phyloP scores from a whole-genome alignment of 1,140 invertebrate species.

The Conus ventricosus region DNA sequence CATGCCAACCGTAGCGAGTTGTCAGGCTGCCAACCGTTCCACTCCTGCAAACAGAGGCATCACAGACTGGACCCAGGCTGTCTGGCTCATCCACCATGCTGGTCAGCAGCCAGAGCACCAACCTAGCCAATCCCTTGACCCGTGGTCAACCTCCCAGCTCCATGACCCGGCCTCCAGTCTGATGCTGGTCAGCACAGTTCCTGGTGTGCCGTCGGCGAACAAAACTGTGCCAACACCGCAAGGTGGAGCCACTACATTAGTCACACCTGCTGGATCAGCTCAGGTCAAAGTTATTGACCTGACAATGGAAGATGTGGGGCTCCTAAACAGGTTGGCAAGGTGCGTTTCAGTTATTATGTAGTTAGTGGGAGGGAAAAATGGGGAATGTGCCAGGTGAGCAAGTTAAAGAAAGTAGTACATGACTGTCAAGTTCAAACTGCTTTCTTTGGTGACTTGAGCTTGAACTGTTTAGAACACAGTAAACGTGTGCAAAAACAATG shows the following conservation, averaged over 20 bases:
- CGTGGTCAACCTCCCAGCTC: not conserved
- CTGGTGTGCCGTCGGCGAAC: not conserved
- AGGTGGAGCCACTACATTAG: not conserved
- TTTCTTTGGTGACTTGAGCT: no score
- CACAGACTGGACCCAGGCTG: not conserved
- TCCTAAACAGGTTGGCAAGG: conserved; percentile 31
- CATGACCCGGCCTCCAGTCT: not conserved
- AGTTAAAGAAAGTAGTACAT: no score
- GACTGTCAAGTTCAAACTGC: no score
- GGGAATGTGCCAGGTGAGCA: not conserved
- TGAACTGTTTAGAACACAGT: no score
- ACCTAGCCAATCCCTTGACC: not conserved
- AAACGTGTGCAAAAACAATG: no score
- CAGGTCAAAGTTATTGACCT: conserved; percentile 53
- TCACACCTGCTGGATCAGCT: not conserved
- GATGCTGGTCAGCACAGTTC: not conserved
- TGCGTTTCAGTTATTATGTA: not conserved
- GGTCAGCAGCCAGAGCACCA: not conserved
- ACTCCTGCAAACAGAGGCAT: not conserved
- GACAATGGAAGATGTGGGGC: conserved; percentile 52
- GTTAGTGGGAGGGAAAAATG: not conserved
- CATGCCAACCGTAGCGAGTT: conserved; percentile 29
- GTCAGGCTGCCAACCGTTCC: not conserved
- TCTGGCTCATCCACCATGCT: not conserved
- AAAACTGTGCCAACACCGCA: not conserved